phyloP scores from a whole-genome alignment of 2,888 invertebrate species.

The Idaea biselata region DNA sequence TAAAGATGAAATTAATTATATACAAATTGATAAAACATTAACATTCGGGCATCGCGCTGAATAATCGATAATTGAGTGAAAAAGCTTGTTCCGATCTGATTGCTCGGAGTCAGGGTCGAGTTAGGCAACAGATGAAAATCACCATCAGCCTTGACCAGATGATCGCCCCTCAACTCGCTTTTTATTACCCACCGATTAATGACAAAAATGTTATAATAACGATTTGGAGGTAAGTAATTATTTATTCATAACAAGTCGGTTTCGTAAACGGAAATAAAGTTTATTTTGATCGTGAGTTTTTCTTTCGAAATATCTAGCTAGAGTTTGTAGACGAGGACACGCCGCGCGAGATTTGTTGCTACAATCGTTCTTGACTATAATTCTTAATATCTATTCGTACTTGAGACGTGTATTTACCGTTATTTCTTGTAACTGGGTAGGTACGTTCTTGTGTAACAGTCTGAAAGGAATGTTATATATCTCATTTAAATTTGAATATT shows the following conservation, averaged over 20 bases:
- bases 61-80: slow-evolving; percentile 61
- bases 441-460: not conserved
- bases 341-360: not conserved
- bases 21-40: slow-evolving; percentile 9
- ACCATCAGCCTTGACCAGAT: slow-evolving; percentile 63
- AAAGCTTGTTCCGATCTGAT: slow-evolving; percentile 77
- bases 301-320: slow-evolving; percentile 7
- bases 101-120: slow-evolving; percentile 69
- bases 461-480: not conserved
- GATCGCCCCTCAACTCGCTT: slow-evolving; percentile 64
- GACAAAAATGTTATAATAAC: slow-evolving; percentile 28
- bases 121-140: slow-evolving; percentile 75
- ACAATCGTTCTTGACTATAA: not conserved
- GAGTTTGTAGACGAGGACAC: not conserved
- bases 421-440: not conserved
- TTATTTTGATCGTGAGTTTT: slow-evolving; percentile 10
- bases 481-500: not conserved
- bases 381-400: slow-evolving; percentile 5
- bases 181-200: slow-evolving; percentile 45
- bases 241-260: slow-evolving; percentile 18
- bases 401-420: not conserved
- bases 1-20: not conserved
- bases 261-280: slow-evolving; percentile 29
- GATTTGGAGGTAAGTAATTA: slow-evolving; percentile 17
- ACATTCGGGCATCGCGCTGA: slow-evolving; percentile 14